phyloP scores from a whole-genome alignment of 2,888 invertebrate genomes.

The Nemoura dubitans region DNA sequence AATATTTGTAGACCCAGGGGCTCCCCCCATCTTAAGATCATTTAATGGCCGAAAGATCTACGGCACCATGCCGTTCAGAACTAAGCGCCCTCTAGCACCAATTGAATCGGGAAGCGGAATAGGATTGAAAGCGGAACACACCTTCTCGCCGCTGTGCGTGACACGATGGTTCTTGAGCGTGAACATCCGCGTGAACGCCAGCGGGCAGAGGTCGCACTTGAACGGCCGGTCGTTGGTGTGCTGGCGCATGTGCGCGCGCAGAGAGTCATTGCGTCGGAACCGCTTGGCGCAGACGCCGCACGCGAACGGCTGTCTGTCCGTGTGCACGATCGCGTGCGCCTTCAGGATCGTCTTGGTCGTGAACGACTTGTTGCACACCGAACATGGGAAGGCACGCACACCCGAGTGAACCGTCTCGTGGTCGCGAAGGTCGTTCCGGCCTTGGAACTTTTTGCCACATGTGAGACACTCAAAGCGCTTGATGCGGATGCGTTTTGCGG shows the following conservation, averaged over 20 bases:
- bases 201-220: conserved; percentile 47
- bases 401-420: conserved; percentile 46
- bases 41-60: no score
- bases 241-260: conserved; percentile 47
- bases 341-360: conserved; percentile 47
- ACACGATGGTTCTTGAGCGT: conserved; percentile 34
- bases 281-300: conserved; percentile 24
- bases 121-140: no score
- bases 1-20: no score
- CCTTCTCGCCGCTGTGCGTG: conserved; percentile 41
- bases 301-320: conserved; percentile 26
- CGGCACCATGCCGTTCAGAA: no score
- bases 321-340: conserved; percentile 39
- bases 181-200: conserved; percentile 38
- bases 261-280: conserved; percentile 44
- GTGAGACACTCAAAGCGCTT: conserved; percentile 45
- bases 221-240: conserved; percentile 48
- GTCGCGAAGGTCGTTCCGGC: conserved; percentile 45
- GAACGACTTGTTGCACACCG: conserved; percentile 46
- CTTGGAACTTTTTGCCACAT: conserved; percentile 47
- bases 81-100: no score
- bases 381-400: conserved; percentile 41
- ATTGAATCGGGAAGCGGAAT: no score
- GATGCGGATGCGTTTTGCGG: neutral
- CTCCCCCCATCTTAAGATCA: no score